Evolutionary conservation across 2,888 invertebrate species (phyloP), one percentile per base, ranked within the genome.

Genomic region (Cosmopolites sordidus): DNA sequence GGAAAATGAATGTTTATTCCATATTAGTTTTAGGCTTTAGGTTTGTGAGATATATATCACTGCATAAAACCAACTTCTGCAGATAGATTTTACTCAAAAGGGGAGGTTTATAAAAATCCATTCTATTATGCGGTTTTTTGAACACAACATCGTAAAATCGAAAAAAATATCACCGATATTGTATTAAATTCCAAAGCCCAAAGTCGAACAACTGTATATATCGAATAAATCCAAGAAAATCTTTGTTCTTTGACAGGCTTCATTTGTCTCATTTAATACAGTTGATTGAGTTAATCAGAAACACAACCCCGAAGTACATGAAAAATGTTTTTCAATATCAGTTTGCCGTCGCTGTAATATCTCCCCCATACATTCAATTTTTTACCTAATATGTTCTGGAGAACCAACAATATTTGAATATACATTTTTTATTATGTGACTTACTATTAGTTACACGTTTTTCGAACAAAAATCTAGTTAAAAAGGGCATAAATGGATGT

Each of bases 191-290:
- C 33, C 33, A 33, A 33, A 33, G 11, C 33, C 48, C 18, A 51
- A 48, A 40, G 29, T 16, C 46, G 12, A 41, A 43, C 47, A 40
- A 43, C 39, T 51, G 29, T 47, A 51, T 46, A 60, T 60, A 61
- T 60, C 58, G 50, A 56, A 61, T 60, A 62, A 64, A 64, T 65
- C 60, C 51, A 51, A 48, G 56, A 50, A 63, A 64, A 62, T 62
- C 57, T 61, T 64, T 63, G 60, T 62, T 63, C 57, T 57, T 60
- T 63, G 67, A 62, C 66, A 67, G 62, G 58, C 52, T 62, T 63
- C 66, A 66, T 67, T 66, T 66, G 64, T 67, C 63, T 64, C 63
- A 64, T 66, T 66, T 67, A 64, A 50, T 60, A 58, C 66, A 60
- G 60, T 60, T 66, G 64, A 66, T 67, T 62, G 65, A 64, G 62